phyloP scores from a whole-genome alignment of 2,888 invertebrate species.

The Agrochola lota region DNA sequence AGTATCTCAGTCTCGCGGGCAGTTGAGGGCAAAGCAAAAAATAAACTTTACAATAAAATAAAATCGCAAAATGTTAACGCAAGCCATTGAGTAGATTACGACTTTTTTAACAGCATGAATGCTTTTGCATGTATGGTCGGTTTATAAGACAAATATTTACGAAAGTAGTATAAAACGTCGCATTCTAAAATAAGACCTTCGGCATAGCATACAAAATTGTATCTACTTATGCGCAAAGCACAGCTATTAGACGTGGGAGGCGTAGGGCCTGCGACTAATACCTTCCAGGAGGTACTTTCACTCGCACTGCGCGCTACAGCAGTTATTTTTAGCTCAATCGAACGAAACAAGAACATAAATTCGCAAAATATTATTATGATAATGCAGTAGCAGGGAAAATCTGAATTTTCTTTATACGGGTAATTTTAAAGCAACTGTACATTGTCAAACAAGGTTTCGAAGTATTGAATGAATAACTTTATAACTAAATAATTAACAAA shows the following conservation, averaged over 20 bases:
- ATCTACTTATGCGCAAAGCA: background rate
- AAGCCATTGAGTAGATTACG: background rate
- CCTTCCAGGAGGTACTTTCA: background rate
- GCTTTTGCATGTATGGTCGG: too few relatives aligned
- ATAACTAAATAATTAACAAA: background rate
- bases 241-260: background rate
- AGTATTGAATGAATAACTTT: background rate
- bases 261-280: background rate
- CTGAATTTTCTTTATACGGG: background rate
- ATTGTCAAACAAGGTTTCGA: background rate
- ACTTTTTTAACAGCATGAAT: background rate
- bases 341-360: background rate
- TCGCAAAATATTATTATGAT: conserved; percentile 23
- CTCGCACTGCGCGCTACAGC: conserved; percentile 13
- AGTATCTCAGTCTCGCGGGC: background rate
- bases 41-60: background rate
- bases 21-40: background rate
- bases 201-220: conserved; percentile 4
- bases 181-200: conserved; percentile 9
- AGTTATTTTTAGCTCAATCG: conserved; percentile 6
- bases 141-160: background rate
- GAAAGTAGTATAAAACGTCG: conserved; percentile 4
- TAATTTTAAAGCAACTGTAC: background rate
- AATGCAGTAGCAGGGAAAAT: conserved; percentile 30
- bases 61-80: background rate